Conservation (phyloP, 1,140 invertebrate genomes). For the Zaprionus lachaisei region DNA sequence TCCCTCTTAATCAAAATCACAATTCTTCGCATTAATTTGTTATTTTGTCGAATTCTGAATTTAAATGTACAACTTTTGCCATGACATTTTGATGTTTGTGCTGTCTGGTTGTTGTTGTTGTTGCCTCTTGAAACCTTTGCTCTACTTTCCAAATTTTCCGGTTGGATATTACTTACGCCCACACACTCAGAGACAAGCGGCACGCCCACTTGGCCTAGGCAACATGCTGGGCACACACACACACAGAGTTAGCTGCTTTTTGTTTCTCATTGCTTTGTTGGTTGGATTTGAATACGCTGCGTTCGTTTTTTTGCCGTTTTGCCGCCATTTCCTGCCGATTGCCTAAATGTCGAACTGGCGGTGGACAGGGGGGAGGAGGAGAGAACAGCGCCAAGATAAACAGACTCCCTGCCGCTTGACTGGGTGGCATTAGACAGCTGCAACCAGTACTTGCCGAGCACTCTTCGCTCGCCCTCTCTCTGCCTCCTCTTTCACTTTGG, state of each 20-base stretch:
- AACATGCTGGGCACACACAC: neutral
- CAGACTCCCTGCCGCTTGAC: constrained; percentile 62
- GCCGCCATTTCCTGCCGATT: constrained; percentile 34
- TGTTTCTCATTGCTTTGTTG: constrained; percentile 10
- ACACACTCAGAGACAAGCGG: constrained; percentile 10
- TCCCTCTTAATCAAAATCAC: constrained; percentile 51
- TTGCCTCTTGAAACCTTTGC: constrained; percentile 22
- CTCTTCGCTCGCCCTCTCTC: neutral
- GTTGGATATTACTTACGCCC: constrained; percentile 36
- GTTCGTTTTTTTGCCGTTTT: constrained; percentile 16
- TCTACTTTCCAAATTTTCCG: constrained; percentile 28
- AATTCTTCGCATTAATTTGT: constrained; percentile 52
- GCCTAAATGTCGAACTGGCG: constrained; percentile 64
- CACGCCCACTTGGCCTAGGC: constrained; percentile 30
- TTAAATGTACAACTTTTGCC: constrained; percentile 36
- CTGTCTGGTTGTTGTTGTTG: neutral
- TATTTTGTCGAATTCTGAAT: constrained; percentile 31
- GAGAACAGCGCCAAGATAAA: constrained; percentile 67
- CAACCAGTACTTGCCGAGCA: constrained; percentile 30
- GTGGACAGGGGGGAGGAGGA: constrained; percentile 24
- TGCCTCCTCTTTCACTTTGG: constrained; percentile 3
- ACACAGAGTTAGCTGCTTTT: constrained; percentile 21
- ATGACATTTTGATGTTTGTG: constrained; percentile 29
- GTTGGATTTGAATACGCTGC: constrained; percentile 63
- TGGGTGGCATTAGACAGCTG: constrained; percentile 65